Evolutionary conservation across 2,113 vertebrate genomes (phyloP).

Genomic region (Salvelinus fontinalis): DNA sequence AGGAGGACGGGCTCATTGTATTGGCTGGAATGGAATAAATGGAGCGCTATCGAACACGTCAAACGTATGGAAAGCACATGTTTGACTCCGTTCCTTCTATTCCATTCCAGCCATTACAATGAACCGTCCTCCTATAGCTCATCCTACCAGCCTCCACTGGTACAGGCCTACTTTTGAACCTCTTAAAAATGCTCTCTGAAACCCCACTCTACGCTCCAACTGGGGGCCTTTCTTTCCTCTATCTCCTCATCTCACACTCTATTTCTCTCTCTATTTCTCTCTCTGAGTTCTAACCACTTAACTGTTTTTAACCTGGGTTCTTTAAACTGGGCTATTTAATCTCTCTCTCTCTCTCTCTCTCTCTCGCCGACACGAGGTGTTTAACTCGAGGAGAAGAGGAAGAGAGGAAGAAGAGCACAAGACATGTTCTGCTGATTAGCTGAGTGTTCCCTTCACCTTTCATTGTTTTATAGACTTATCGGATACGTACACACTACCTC

Average conservation of each 20-base stretch:
- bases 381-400: slow-evolving; percentile 30
- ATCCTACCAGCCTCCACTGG: background rate
- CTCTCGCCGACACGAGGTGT: slow-evolving; percentile 29
- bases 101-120: too few relatives aligned
- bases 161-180: slow-evolving; percentile 47
- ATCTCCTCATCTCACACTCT: background rate
- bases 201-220: slow-evolving; percentile 40
- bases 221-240: slow-evolving; percentile 25
- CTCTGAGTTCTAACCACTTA: background rate
- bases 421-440: slow-evolving; percentile 62
- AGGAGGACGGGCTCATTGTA: too few relatives aligned
- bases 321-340: too few relatives aligned
- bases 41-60: too few relatives aligned
- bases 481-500: background rate
- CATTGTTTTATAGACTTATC: slow-evolving; percentile 45
- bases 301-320: too few relatives aligned
- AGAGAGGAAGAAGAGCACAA: slow-evolving; percentile 19
- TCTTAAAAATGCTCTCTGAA: slow-evolving; percentile 63
- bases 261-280: background rate
- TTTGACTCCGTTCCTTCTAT: too few relatives aligned
- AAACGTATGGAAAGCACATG: too few relatives aligned
- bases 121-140: too few relatives aligned
- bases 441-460: slow-evolving; percentile 44
- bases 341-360: background rate
- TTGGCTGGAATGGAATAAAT: too few relatives aligned